These are phyloP conservation scores for Bungarus multicinctus DNA, from an alignment of 2,113 vertebrate genomes.

Conservation along the genomic window DNA sequence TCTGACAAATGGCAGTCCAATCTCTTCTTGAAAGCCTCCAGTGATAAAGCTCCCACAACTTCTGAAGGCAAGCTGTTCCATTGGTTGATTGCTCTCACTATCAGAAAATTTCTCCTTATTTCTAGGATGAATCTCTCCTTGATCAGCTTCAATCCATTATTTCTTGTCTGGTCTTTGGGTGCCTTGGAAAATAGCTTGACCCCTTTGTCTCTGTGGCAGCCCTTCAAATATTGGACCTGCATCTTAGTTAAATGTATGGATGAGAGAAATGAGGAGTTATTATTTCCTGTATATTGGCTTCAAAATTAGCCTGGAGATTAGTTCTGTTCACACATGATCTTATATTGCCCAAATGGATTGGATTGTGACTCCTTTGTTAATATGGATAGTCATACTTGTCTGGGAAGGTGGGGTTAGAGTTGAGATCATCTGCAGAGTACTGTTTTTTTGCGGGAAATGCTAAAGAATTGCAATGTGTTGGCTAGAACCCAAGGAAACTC, in stretches of 20 bases:
- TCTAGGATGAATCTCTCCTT: too few relatives aligned
- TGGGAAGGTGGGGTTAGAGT: background rate
- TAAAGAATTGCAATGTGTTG: background rate
- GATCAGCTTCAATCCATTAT: too few relatives aligned
- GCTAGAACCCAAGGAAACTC: background rate
- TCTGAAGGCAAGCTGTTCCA: too few relatives aligned
- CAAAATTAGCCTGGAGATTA: background rate
- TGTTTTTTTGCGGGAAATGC: background rate
- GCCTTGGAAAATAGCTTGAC: too few relatives aligned
- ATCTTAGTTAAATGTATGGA: background rate
- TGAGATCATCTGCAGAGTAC: background rate
- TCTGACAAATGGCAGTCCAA: too few relatives aligned
- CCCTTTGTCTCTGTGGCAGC: too few relatives aligned
- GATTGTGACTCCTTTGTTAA: background rate
- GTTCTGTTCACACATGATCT: background rate
- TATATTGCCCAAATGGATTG: background rate
- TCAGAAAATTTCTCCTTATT: too few relatives aligned
- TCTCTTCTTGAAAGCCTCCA: too few relatives aligned
- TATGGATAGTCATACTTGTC: background rate
- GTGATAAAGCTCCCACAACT: too few relatives aligned
- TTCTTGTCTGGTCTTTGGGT: too few relatives aligned
- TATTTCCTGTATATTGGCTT: background rate
- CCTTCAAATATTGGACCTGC: background rate
- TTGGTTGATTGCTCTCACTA: too few relatives aligned
- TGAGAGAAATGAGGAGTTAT: background rate